Conservation (phyloP, 2,113 vertebrate species). For the Laticauda colubrina region DNA sequence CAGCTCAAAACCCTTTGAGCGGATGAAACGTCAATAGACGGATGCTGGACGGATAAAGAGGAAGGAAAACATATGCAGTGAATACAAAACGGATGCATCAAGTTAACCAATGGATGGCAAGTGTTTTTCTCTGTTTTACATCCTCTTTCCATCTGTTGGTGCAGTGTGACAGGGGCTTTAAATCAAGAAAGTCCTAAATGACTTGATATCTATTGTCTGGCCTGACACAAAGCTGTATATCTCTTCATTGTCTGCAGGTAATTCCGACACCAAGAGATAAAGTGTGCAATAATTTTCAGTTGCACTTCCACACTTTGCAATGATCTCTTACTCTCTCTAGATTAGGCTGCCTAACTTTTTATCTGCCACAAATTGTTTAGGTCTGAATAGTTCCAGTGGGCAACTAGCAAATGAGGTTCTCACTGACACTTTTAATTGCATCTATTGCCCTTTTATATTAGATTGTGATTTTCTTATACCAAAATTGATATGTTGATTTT, state of each 20-base stretch:
- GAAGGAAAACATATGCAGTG: too few species aligned
- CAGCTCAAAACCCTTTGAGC: too few species aligned
- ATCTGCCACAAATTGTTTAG: background rate
- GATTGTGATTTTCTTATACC: background rate
- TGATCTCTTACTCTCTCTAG: background rate
- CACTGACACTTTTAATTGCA: background rate
- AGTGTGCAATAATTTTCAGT: background rate
- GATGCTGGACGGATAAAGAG: too few species aligned
- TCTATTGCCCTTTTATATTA: background rate
- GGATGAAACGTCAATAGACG: too few species aligned
- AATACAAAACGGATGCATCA: too few species aligned
- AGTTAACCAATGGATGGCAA: too few species aligned
- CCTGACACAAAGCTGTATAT: background rate
- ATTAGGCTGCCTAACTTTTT: background rate
- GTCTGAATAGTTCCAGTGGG: background rate
- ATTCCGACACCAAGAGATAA: background rate
- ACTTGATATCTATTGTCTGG: background rate
- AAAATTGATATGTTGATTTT: background rate
- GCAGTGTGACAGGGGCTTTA: too few species aligned
- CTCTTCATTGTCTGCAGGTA: background rate
- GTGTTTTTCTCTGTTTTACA: too few species aligned
- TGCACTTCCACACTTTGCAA: background rate
- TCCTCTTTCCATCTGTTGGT: too few species aligned
- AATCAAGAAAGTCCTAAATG: background rate
- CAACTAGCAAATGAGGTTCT: background rate